These are phyloP conservation scores for Latheticus oryzae DNA, from an alignment of 2,888 invertebrate genomes.

Conservation along the genomic window DNA sequence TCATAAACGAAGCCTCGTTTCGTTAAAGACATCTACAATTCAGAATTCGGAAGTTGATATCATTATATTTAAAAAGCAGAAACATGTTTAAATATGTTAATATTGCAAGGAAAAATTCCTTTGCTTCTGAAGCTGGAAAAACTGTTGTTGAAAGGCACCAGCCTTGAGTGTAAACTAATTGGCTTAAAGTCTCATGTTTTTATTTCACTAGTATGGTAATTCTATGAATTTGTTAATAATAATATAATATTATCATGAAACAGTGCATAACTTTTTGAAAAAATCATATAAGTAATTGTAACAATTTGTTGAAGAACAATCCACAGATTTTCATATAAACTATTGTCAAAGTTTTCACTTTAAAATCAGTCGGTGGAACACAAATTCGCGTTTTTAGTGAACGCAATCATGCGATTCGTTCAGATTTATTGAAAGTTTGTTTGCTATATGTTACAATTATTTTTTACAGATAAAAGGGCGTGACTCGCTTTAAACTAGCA, in stretches of 20 bases:
- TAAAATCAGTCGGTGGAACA: constrained; percentile 18
- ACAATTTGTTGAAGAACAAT: constrained; percentile 20
- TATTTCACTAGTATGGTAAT: no score
- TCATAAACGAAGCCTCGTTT: constrained; percentile 9
- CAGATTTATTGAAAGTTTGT: no score
- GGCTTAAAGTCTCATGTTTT: no score
- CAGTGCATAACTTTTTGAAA: constrained; percentile 22
- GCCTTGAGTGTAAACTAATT: constrained; percentile 20
- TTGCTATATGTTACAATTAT: no score
- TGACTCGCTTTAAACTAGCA: no score
- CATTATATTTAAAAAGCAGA: constrained; percentile 7
- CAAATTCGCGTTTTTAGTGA: constrained; percentile 20
- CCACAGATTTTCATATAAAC: constrained; percentile 14
- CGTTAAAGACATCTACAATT: constrained; percentile 4
- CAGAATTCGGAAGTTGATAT: constrained; percentile 4
- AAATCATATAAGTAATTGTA: constrained; percentile 12
- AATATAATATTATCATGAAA: no score
- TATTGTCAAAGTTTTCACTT: constrained; percentile 26
- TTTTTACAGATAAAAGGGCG: no score
- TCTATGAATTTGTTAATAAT: constrained; percentile 12
- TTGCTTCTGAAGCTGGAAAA: no score
- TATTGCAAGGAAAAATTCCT: constrained; percentile 11
- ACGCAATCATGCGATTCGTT: constrained; percentile 16
- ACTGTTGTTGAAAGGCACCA: constrained; percentile 26
- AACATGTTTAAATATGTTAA: neutral